Percentiles rank a stretch among this genome's conserved stretches.
phyloP scores from a whole-genome alignment of 2,113 vertebrate genomes.

The Phyllostomus hastatus region DNA sequence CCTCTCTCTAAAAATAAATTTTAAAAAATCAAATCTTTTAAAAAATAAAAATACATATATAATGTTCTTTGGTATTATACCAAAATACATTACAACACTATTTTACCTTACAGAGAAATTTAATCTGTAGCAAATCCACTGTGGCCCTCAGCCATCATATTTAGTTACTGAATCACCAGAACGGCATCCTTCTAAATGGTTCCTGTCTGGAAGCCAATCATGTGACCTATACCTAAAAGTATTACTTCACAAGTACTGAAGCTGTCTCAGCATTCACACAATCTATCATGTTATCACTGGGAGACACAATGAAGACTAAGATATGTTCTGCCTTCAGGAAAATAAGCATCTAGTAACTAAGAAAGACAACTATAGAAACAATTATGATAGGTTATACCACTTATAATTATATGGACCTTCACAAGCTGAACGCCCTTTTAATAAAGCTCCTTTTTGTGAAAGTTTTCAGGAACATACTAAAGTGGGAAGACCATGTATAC shows the following conservation, averaged over 20 bases:
- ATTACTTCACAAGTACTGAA: neutral
- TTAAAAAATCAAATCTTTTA: too few species aligned
- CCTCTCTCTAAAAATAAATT: too few species aligned
- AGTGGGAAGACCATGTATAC: neutral
- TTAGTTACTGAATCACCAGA: conserved; percentile 53
- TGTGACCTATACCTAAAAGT: neutral
- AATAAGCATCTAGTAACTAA: neutral
- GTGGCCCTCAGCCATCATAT: neutral
- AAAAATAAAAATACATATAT: neutral
- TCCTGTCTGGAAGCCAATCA: neutral
- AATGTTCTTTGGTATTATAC: neutral
- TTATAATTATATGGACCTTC: neutral
- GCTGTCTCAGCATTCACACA: neutral
- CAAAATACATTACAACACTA: neutral
- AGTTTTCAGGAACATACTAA: neutral
- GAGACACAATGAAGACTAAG: neutral
- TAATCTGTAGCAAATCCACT: neutral
- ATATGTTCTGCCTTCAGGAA: neutral
- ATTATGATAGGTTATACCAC: neutral
- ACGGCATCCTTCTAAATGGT: conserved; percentile 26
- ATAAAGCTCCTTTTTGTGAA: neutral
- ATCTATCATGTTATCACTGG: neutral
- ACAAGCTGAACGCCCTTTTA: neutral
- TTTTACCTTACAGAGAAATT: neutral
- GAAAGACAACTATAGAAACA: neutral